Evolutionary conservation across 2,888 invertebrate species (phyloP).

Genomic region (Dasypogon diadema): DNA sequence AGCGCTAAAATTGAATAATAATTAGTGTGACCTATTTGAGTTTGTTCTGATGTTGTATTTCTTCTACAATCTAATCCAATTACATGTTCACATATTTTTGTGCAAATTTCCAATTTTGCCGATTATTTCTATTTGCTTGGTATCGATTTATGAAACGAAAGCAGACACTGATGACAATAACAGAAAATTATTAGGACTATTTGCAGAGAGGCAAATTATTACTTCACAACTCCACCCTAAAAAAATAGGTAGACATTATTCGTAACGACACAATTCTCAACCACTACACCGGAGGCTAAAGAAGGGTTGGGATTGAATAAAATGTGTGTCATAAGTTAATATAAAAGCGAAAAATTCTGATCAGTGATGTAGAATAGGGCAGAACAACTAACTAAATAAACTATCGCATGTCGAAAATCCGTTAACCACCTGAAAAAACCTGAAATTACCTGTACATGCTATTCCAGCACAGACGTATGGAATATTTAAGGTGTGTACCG

Average conservation of each 20-base stretch:
- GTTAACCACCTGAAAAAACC: constrained; percentile 54
- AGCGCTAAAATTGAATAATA: too few relatives aligned
- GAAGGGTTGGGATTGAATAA: constrained; percentile 43
- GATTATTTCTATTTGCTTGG: constrained; percentile 19
- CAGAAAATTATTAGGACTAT: constrained; percentile 45
- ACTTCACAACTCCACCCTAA: constrained; percentile 46
- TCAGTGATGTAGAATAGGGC: constrained; percentile 47
- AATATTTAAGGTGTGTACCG: constrained; percentile 56
- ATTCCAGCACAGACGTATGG: constrained; percentile 42
- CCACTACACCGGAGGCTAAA: neutral
- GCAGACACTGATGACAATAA: constrained; percentile 48
- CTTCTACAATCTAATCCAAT: constrained; percentile 30
- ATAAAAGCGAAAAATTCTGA: constrained; percentile 42
- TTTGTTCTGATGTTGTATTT: neutral
- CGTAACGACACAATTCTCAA: neutral
- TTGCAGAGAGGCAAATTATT: constrained; percentile 35
- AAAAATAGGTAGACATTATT: constrained; percentile 22
- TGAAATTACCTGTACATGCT: constrained; percentile 54
- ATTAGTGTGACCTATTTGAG: neutral
- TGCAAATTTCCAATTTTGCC: constrained; percentile 33
- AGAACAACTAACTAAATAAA: constrained; percentile 50
- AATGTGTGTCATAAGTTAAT: constrained; percentile 48
- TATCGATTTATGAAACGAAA: constrained; percentile 41
- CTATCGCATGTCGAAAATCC: constrained; percentile 55
- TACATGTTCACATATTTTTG: constrained; percentile 37